Conservation (phyloP, 2,797 vertebrate species). For the Helicolenus hilgendorfi region DNA sequence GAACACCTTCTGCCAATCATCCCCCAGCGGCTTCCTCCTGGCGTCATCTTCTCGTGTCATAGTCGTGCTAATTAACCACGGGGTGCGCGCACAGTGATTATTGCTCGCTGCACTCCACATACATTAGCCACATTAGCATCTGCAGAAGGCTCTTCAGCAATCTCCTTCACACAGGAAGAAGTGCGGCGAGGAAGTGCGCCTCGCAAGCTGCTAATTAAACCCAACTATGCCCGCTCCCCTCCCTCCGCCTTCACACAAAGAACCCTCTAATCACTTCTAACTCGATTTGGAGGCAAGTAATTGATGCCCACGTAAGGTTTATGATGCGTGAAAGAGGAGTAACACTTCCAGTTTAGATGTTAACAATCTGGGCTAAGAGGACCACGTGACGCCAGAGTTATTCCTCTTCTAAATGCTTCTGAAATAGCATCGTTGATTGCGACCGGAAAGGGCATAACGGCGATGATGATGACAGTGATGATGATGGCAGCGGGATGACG, state of each 20-base stretch:
- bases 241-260: constrained; percentile 53
- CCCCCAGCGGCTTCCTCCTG: constrained; percentile 36
- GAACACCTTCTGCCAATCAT: constrained; percentile 27
- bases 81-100: constrained; percentile 52
- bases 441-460: not conserved
- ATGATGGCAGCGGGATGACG: not conserved
- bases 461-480: not conserved
- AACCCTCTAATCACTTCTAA: constrained; percentile 77
- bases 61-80: constrained; percentile 76
- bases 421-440: not conserved
- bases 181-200: constrained; percentile 69
- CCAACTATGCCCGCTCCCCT: constrained; percentile 56
- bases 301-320: constrained; percentile 64
- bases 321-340: constrained; percentile 54
- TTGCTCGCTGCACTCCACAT: constrained; percentile 64
- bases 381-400: not conserved
- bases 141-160: constrained; percentile 72
- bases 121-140: constrained; percentile 78
- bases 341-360: constrained; percentile 49
- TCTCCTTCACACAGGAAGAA: constrained; percentile 78
- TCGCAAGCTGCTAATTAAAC: constrained; percentile 82
- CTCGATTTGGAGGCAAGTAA: constrained; percentile 73
- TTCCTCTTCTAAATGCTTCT: constrained; percentile 10
- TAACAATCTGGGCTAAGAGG: constrained; percentile 21
- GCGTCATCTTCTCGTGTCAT: constrained; percentile 44